These are phyloP conservation scores for Menidia menidia DNA, from an alignment of 2,797 vertebrate genomes.

Conservation along the genomic window DNA sequence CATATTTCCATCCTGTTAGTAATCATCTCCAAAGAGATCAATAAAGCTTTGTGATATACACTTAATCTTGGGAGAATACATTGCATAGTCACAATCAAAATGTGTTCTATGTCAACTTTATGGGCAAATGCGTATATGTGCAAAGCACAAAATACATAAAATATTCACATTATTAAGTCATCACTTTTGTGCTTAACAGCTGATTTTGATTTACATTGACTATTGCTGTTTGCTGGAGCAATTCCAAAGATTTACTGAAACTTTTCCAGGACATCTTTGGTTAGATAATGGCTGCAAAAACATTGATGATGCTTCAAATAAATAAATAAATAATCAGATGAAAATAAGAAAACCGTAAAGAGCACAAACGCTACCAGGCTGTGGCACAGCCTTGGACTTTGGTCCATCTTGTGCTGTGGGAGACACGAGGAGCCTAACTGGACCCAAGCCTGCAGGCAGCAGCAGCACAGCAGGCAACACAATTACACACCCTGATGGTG, in stretches of 20 bases:
- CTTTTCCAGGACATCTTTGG: not conserved
- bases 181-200: not conserved
- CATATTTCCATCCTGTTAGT: too few relatives aligned
- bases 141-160: too few relatives aligned
- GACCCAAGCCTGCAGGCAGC: conserved; percentile 52
- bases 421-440: conserved; percentile 29
- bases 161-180: too few relatives aligned
- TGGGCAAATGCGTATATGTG: too few relatives aligned
- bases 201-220: not conserved
- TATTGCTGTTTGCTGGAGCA: not conserved
- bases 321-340: too few relatives aligned
- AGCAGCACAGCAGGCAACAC: conserved; percentile 64
- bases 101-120: too few relatives aligned
- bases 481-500: conserved; percentile 77
- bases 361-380: conserved; percentile 17
- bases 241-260: not conserved
- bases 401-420: conserved; percentile 24
- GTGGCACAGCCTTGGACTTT: conserved; percentile 31
- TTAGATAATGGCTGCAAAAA: not conserved
- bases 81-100: too few relatives aligned
- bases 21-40: too few relatives aligned
- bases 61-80: too few relatives aligned
- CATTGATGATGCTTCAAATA: not conserved
- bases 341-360: conserved; percentile 17
- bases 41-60: too few relatives aligned